phyloP scores from a whole-genome alignment of 2,797 vertebrate genomes.

The Rhodeus uyekii region DNA sequence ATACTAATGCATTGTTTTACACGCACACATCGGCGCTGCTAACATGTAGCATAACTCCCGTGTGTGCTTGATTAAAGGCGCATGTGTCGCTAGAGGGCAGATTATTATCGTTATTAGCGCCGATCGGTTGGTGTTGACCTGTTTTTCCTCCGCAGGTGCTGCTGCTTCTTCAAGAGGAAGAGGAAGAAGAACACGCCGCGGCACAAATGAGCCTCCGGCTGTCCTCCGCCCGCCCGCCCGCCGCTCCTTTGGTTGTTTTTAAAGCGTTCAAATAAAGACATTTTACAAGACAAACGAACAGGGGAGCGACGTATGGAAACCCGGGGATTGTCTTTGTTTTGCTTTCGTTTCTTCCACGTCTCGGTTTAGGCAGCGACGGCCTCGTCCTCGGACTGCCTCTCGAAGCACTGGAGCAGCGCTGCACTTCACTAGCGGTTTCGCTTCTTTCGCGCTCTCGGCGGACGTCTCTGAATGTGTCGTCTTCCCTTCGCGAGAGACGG shows the following conservation, averaged over 20 bases:
- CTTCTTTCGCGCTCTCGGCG: constrained; percentile 45
- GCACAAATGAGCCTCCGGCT: constrained; percentile 89
- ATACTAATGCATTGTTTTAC: neutral
- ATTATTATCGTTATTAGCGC: constrained; percentile 21
- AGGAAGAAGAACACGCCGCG: constrained; percentile 96
- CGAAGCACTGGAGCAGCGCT: constrained; percentile 73
- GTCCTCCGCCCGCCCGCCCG: too few species aligned
- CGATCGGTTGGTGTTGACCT: neutral
- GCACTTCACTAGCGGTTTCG: constrained; percentile 54
- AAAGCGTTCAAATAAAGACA: constrained; percentile 66
- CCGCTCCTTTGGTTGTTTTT: constrained; percentile 69
- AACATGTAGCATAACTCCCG: neutral
- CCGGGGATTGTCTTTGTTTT: constrained; percentile 42
- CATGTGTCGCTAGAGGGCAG: constrained; percentile 1
- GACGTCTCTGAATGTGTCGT: constrained; percentile 27
- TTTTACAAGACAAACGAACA: constrained; percentile 49
- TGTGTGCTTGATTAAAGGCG: constrained; percentile 30
- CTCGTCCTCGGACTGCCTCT: constrained; percentile 67
- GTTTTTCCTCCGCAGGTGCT: constrained; percentile 86
- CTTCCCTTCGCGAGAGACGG: constrained; percentile 26
- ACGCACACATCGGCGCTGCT: neutral
- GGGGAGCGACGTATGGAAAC: constrained; percentile 35
- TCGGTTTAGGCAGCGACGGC: constrained; percentile 40
- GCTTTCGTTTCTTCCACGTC: constrained; percentile 31
- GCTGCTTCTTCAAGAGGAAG: constrained; percentile 99